phyloP scores from a whole-genome alignment of 2,113 vertebrate genomes.

The Onychostruthus taczanowskii region DNA sequence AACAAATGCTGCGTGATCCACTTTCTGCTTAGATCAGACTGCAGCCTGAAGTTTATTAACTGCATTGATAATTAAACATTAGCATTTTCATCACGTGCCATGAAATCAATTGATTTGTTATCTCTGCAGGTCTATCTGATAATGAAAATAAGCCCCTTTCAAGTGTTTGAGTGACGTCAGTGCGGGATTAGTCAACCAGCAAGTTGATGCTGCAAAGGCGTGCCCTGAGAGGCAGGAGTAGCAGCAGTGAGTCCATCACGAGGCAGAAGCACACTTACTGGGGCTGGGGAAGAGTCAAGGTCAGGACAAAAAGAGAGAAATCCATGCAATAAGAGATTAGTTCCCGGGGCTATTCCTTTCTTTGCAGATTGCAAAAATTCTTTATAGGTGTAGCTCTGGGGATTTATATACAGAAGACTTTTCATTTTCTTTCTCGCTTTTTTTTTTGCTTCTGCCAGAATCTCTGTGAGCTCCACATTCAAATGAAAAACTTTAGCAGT shows the following conservation, averaged over 20 bases:
- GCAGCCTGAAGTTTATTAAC: background rate
- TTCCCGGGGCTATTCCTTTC: conserved; percentile 36
- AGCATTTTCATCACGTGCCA: background rate
- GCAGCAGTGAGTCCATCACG: background rate
- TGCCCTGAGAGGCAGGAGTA: background rate
- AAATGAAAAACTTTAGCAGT: conserved; percentile 40
- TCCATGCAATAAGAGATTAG: conserved; percentile 9
- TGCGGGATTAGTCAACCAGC: background rate
- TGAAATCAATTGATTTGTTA: background rate
- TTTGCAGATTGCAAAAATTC: conserved; percentile 31
- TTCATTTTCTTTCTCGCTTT: background rate
- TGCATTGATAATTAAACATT: background rate
- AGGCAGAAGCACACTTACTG: background rate
- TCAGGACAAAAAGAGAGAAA: conserved; percentile 48
- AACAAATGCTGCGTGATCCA: background rate
- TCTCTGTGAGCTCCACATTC: conserved; percentile 34
- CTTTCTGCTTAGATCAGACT: background rate
- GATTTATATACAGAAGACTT: conserved; percentile 47
- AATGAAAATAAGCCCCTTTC: background rate
- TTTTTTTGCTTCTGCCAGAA: background rate
- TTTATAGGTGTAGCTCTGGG: conserved; percentile 24
- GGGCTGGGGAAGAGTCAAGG: conserved; percentile 31
- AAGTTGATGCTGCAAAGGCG: background rate
- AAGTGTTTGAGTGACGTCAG: background rate
- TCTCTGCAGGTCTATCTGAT: background rate